Percentiles rank a stretch among this genome's conserved stretches.
Conservation (phyloP, 1,140 invertebrate species). For the Anoplolepis gracilipes region DNA sequence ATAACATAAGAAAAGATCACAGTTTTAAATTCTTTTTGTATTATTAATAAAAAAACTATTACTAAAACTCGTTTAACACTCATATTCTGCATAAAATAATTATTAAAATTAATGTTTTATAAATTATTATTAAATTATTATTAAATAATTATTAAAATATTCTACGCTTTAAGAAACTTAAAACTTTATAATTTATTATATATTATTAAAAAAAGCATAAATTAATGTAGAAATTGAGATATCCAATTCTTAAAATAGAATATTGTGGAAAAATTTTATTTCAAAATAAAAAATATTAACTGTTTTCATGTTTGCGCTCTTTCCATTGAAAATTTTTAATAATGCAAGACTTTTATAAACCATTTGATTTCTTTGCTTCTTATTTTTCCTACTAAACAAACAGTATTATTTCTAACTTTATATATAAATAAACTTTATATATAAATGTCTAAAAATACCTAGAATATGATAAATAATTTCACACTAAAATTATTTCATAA, state of each 20-base stretch:
- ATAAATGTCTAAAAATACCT: background rate
- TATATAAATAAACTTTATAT: background rate
- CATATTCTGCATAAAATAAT: background rate
- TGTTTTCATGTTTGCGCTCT: background rate
- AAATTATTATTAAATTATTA: too few species aligned
- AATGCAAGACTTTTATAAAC: background rate
- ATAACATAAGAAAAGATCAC: conserved; percentile 7
- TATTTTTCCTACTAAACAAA: background rate
- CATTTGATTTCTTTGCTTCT: background rate
- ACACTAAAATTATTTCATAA: background rate
- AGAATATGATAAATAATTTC: background rate
- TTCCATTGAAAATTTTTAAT: conserved; percentile 5
- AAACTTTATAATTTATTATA: background rate
- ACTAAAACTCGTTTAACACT: background rate
- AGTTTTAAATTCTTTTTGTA: background rate
- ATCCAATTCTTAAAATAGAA: background rate
- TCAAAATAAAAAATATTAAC: conserved; percentile 15
- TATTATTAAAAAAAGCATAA: background rate
- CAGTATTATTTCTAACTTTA: background rate
- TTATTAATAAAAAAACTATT: background rate
- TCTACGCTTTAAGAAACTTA: background rate
- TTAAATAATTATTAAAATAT: background rate
- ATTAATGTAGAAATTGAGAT: background rate
- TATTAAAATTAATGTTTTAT: too few species aligned
- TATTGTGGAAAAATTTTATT: background rate